Percentiles rank a stretch among this genome's conserved stretches.
These are phyloP conservation scores for Saiga tatarica DNA, from an alignment of 2,113 vertebrate genomes.

Conservation along the genomic window DNA sequence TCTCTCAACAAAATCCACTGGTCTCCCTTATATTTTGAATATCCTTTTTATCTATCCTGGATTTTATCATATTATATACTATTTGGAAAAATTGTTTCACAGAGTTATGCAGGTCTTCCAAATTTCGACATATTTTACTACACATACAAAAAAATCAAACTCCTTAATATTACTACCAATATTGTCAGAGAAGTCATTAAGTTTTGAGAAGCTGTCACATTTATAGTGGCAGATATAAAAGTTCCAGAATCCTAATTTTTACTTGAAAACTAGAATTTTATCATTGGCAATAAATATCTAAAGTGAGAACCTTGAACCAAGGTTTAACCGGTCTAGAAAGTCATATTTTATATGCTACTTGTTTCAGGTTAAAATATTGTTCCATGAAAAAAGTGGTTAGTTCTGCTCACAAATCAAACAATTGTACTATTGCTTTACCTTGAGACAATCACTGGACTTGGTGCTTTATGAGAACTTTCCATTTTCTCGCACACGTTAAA, in stretches of 20 bases:
- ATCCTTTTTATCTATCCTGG: neutral
- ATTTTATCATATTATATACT: neutral
- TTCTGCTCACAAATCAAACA: neutral
- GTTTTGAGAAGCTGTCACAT: neutral
- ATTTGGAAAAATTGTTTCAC: neutral
- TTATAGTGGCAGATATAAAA: neutral
- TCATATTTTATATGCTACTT: neutral
- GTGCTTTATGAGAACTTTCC: neutral
- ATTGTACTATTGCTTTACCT: neutral
- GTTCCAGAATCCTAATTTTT: slow-evolving; percentile 6
- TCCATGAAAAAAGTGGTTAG: neutral
- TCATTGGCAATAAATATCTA: slow-evolving; percentile 14
- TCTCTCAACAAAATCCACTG: neutral
- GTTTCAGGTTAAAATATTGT: neutral
- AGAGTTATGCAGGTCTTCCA: neutral
- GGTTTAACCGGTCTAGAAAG: neutral
- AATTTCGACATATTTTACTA: slow-evolving; percentile 5
- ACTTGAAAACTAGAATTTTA: neutral
- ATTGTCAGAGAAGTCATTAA: neutral
- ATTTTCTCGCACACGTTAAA: neutral
- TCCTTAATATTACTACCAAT: neutral
- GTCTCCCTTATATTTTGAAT: neutral
- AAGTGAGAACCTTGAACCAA: neutral
- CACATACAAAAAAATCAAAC: neutral
- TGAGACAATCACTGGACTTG: neutral